A percentile compares a stretch with the other conserved stretches of the same genome.
These are phyloP conservation scores for Cryptotis parvus DNA, from an alignment of 2,113 vertebrate genomes.

Conservation along the genomic window DNA sequence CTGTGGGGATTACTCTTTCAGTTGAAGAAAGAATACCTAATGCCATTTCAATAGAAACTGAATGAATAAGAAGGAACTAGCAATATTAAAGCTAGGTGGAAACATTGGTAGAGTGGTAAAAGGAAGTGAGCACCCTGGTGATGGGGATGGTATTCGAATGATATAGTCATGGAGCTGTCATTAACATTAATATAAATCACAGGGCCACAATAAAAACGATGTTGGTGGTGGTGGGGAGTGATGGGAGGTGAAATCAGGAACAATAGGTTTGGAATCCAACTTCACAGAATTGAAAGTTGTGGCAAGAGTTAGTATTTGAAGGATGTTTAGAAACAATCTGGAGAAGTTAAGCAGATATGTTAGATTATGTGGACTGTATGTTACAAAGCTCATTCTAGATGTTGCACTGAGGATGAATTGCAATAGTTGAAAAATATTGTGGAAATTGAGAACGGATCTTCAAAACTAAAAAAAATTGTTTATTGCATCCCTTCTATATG, in stretches of 20 bases:
- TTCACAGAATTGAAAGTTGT: background rate
- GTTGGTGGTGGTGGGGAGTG: background rate
- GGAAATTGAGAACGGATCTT: background rate
- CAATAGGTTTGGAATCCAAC: background rate
- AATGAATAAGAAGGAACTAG: background rate
- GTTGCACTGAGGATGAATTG: background rate
- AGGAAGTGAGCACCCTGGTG: background rate
- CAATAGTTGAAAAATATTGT: background rate
- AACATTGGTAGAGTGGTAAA: too few species aligned
- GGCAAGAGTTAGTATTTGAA: background rate
- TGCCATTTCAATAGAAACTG: background rate
- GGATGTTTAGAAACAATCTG: background rate
- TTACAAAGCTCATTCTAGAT: background rate
- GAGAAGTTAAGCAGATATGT: background rate
- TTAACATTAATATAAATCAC: too few species aligned
- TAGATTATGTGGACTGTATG: background rate
- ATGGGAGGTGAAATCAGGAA: background rate
- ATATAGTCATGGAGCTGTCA: too few species aligned
- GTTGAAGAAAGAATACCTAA: background rate
- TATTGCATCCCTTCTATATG: rapidly evolving
- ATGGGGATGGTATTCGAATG: too few species aligned
- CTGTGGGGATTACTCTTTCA: background rate
- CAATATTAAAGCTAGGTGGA: background rate
- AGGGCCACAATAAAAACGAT: too few species aligned
- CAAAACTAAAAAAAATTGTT: background rate